These are phyloP conservation scores for Stomatorhinus ivindoensis DNA, from an alignment of 2,113 vertebrate genomes.

Conservation along the genomic window DNA sequence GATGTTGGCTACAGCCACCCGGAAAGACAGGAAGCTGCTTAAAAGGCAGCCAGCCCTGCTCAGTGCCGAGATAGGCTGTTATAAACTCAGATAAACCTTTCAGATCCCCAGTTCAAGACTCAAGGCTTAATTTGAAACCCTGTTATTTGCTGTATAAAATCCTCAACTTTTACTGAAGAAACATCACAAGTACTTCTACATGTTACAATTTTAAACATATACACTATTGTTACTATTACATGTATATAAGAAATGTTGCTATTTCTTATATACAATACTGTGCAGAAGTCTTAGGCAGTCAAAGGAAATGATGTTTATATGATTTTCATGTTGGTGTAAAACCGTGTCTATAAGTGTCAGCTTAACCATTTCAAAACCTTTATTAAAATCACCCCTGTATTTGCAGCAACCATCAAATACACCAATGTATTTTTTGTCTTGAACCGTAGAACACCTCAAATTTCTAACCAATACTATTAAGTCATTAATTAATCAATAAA, in stretches of 20 bases:
- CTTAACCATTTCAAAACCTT: background rate
- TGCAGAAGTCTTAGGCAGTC: background rate
- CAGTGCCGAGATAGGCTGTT: background rate
- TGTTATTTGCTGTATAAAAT: background rate
- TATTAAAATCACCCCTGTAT: background rate
- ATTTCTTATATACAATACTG: background rate
- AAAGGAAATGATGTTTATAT: background rate
- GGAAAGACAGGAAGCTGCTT: constrained; percentile 48
- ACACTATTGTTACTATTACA: background rate
- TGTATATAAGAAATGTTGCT: background rate
- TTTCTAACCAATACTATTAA: background rate
- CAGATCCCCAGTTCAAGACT: background rate
- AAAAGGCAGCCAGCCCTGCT: constrained; percentile 43
- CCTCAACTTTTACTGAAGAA: background rate
- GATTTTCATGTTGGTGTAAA: background rate
- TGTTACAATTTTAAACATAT: background rate
- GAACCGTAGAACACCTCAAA: background rate
- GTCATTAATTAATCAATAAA: background rate
- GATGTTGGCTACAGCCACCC: constrained; percentile 43
- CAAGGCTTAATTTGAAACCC: background rate
- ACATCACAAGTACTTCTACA: background rate
- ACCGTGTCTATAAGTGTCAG: background rate
- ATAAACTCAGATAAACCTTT: background rate
- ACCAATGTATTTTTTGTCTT: background rate
- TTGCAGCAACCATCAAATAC: background rate